These are phyloP conservation scores for Noctua comes DNA, from an alignment of 2,888 invertebrate species.

Conservation along the genomic window DNA sequence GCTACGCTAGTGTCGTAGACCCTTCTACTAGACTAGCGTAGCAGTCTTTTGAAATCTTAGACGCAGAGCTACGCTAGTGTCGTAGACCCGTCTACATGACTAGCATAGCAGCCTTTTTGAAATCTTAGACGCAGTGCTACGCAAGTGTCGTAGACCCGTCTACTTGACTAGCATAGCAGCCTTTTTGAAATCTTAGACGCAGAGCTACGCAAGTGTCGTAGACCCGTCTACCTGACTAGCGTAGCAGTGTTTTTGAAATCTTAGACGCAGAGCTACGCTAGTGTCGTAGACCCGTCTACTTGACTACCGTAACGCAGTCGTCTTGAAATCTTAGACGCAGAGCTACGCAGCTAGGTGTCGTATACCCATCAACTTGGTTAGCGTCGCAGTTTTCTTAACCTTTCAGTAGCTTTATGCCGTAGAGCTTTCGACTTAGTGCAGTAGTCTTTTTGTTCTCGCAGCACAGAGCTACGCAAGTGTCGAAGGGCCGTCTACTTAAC, in stretches of 20 bases:
- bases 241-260: neutral
- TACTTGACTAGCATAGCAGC: neutral
- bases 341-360: neutral
- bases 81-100: neutral
- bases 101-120: neutral
- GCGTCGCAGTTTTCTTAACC: neutral
- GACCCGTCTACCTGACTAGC: neutral
- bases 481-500: neutral
- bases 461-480: neutral
- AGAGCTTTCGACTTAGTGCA: neutral
- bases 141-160: neutral
- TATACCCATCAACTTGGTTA: neutral
- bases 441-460: neutral
- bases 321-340: neutral
- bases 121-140: neutral
- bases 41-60: neutral
- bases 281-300: neutral
- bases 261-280: neutral
- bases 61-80: neutral
- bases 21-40: neutral
- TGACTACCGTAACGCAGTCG: neutral
- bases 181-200: neutral
- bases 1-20: too few species aligned
- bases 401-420: too few species aligned
- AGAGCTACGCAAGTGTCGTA: neutral